phyloP scores from a whole-genome alignment of 2,113 vertebrate species.

The Turdus rufiventris region DNA sequence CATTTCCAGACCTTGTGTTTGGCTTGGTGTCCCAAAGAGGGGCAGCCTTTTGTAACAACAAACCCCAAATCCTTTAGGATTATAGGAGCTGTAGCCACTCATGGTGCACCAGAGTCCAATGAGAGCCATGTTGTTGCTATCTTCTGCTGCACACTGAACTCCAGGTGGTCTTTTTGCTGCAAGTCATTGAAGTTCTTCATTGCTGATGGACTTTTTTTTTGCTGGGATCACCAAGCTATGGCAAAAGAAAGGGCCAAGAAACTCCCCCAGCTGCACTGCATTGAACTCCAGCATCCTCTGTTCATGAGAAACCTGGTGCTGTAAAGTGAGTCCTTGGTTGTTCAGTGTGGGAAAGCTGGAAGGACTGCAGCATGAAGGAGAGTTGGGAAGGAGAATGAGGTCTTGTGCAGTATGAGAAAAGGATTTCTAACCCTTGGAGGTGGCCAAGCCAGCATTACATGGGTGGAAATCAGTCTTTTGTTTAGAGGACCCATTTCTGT shows the following conservation, averaged over 20 bases:
- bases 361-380: neutral
- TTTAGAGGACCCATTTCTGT: neutral
- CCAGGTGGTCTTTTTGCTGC: neutral
- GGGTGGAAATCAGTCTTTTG: neutral
- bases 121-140: neutral
- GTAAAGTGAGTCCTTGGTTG: neutral
- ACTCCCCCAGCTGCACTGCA: neutral
- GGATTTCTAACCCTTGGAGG: neutral
- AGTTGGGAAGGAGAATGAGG: neutral
- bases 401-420: neutral
- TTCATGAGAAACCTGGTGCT: neutral
- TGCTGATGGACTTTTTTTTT: rapidly evolving
- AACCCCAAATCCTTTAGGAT: neutral
- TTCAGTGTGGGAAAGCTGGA: neutral
- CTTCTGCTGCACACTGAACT: neutral
- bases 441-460: rapidly evolving
- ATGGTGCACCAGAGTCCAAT: rapidly evolving
- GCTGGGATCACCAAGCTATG: neutral
- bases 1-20: neutral
- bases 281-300: neutral
- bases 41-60: rapidly evolving
- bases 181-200: neutral
- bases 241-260: neutral
- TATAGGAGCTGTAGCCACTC: neutral
- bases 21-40: neutral